Percentiles rank a stretch among this genome's conserved stretches.
Evolutionary conservation across 2,797 vertebrate genomes (phyloP).

Genomic region (Myripristis jacobus): DNA sequence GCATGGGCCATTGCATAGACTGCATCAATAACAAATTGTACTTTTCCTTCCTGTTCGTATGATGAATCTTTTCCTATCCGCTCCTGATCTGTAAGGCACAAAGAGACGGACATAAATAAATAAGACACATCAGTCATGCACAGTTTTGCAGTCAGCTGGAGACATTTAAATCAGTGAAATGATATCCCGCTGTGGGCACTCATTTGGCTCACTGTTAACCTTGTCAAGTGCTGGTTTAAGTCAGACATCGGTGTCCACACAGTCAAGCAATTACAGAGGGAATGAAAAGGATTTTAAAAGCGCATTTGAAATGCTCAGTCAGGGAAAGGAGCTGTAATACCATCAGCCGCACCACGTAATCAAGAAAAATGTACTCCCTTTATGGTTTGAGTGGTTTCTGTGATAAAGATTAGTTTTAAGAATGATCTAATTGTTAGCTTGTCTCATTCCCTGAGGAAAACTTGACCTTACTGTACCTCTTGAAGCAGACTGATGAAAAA

Average conservation of each 20-base stretch:
- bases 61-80: conserved; percentile 94
- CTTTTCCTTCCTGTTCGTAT: conserved; percentile 97
- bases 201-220: conserved; percentile 33
- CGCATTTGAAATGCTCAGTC: conserved; percentile 32
- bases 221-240: conserved; percentile 13
- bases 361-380: conserved; percentile 43
- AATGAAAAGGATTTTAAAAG: conserved; percentile 32
- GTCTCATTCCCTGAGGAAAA: conserved; percentile 13
- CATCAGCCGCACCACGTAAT: conserved; percentile 14
- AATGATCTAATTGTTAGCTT: conserved; percentile 42
- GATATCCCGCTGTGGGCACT: not conserved
- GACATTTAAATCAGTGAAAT: not conserved
- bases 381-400: conserved; percentile 26
- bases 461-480: not conserved
- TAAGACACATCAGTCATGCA: conserved; percentile 1
- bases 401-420: conserved; percentile 28
- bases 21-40: conserved; percentile 97
- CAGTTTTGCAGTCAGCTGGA: not conserved
- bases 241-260: conserved; percentile 24
- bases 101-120: conserved; percentile 22
- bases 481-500: conserved; percentile 40
- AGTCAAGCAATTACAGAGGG: conserved; percentile 32
- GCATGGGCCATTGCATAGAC: conserved; percentile 97
- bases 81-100: conserved; percentile 88
- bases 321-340: conserved; percentile 18